Evolutionary conservation across 2,797 vertebrate species (phyloP).

Genomic region (Tiaroga cobitis): DNA sequence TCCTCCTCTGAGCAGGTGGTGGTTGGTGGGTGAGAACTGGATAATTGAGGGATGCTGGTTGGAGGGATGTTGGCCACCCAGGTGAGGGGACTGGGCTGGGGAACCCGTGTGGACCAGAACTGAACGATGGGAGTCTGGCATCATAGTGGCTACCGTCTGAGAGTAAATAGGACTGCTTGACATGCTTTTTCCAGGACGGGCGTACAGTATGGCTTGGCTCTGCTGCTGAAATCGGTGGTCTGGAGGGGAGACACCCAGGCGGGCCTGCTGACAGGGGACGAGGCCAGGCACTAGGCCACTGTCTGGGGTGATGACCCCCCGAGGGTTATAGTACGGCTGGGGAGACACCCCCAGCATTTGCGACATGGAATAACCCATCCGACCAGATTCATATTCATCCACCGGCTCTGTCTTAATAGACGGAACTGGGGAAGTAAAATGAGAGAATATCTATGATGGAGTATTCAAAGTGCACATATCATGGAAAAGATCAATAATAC

Average conservation of each 20-base stretch:
- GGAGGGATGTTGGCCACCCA: constrained; percentile 73
- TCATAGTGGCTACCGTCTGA: constrained; percentile 76
- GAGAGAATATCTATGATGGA: constrained; percentile 45
- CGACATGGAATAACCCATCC: constrained; percentile 86
- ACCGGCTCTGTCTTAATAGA: constrained; percentile 96
- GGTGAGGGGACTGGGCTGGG: constrained; percentile 78
- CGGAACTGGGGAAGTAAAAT: constrained; percentile 83
- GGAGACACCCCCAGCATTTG: constrained; percentile 86
- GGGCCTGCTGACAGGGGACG: constrained; percentile 90
- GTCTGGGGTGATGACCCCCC: constrained; percentile 83
- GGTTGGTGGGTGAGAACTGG: constrained; percentile 90
- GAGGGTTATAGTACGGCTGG: constrained; percentile 88
- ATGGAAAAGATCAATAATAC: background rate
- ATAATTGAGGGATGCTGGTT: constrained; percentile 86
- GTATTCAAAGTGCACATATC: background rate
- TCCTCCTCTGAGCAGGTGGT: constrained; percentile 85
- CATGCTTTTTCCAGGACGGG: constrained; percentile 84
- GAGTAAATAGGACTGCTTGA: constrained; percentile 86
- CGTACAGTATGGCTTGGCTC: constrained; percentile 86
- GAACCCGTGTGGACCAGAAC: constrained; percentile 93
- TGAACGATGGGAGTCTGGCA: constrained; percentile 89
- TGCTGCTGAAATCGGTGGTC: constrained; percentile 91
- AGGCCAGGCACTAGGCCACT: constrained; percentile 84
- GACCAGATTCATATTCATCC: constrained; percentile 90
- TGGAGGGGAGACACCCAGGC: constrained; percentile 83